Base-by-base conservation (phyloP, 1,140 invertebrate species). In the Heliothis virescens region DNA sequence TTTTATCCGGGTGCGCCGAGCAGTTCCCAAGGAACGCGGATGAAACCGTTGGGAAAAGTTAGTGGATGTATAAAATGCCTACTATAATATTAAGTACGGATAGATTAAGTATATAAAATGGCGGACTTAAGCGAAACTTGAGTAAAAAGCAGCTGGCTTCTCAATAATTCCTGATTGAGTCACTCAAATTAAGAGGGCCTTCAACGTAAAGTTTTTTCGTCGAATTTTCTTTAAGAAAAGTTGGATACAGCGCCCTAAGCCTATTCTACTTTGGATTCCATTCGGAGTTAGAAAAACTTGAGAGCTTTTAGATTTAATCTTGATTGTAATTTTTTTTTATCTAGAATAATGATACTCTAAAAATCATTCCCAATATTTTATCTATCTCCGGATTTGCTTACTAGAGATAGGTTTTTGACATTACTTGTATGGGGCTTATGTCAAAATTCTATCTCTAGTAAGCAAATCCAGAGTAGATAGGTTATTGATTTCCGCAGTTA, bases 81-180 rank as follows among this genome's bases (percentile, higher is more conserved):
- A 7, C 7, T 5, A 34, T 34, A 4, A 34, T 34, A 7, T 34
- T 34, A 5, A 41, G 34, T 41, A 21, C 12, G 12, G 29, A 60
- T n/a, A 7, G 34, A 41, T 41, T 57, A 21, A 11, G 55, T 62
- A 69, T 79, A 10, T 55, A 73, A 81, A 12, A 16, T 63, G 26
- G 34, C 29, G 13, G 34, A 47, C 11, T 3, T 60, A 60, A 69
- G 18, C 65, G 12, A 52, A 69, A 52, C 48, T 69, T 16, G n/a
- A 69, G 47, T 52, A 48, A 48, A 60, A 48, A 48, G 16, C 41
- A 75, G 72, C 47, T 60, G 55, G 41, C 18, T 57, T 48, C 55
- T 75, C 57, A 60, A 75, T 75, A 75, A 75, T 75, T 75, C 57
- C 57, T 75, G 57, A 75, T 75, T 75, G 57, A 75, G 41, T 75